Evolutionary conservation across 2,888 invertebrate genomes (phyloP), one percentile per base, ranked within the genome.

Genomic region (Oscheius myriophilus): DNA sequence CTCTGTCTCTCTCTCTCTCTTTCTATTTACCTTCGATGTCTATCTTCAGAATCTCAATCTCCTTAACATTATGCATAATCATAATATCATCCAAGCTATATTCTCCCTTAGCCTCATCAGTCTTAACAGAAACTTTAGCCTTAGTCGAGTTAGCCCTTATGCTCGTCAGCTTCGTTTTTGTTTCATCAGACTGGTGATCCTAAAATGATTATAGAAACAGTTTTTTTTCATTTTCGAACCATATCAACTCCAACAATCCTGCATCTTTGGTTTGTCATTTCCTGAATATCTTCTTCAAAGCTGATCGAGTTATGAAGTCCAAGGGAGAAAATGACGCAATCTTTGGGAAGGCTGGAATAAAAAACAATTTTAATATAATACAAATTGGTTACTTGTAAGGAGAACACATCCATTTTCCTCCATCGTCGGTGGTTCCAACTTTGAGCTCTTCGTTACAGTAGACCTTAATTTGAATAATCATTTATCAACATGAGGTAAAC

Each of bases 401-500:
- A 46, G 64, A 45, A 25, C 72, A 72, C n/a, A 70, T 70, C 51
- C 72, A 52, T 23, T 73, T 73, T 16, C 73, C 73, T 49, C 73
- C 69, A 25, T 73, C 73, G 1, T 66, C 70, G 1, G 18, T 54
- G 25, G 70, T 70, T 39, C 73, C 73, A 41, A 73, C 53, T 49
- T 59, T 45, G 25, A 73, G 26, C 52, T 68, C 65, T 6, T 63
- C 46, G 16, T 59, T 43, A 58, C 73, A 73, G 61, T 64, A 68
- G 14, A 54, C 64, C 23, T 64, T 3, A 33, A 33, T 33, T 33
- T 33, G 3, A 33, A 33, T 33, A 33, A 9, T 33, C 33, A 9
- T 33, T 9, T 33, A n/a, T n/a, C n/a, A n/a, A n/a, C n/a, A n/a
- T n/a, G n/a, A n/a, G n/a, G n/a, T n/a, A n/a, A n/a, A n/a, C n/a